A percentile compares a stretch with the other conserved stretches of the same genome.
Conservation (phyloP, 2,113 vertebrate species). For the Megaleporinus macrocephalus region DNA sequence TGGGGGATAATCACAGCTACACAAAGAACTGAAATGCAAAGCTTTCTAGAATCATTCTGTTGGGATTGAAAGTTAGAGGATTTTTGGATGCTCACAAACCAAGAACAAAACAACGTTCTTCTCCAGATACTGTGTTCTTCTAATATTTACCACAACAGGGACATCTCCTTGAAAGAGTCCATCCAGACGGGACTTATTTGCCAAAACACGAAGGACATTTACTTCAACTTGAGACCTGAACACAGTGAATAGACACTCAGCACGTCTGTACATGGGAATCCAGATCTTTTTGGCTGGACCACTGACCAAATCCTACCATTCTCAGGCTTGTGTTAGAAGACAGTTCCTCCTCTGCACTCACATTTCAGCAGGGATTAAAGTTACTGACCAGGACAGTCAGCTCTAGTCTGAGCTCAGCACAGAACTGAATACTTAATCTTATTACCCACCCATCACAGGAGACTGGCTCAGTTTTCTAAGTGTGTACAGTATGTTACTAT, state of each 20-base stretch:
- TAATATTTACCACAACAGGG: neutral
- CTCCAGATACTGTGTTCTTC: neutral
- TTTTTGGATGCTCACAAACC: neutral
- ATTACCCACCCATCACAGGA: conserved; percentile 54
- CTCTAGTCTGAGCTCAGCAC: conserved; percentile 29
- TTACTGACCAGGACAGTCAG: conserved; percentile 59
- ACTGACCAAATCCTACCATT: neutral
- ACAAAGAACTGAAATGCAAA: neutral
- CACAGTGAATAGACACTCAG: too few relatives aligned
- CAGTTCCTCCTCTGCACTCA: neutral
- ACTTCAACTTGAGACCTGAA: too few relatives aligned
- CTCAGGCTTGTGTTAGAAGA: neutral
- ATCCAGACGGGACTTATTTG: neutral
- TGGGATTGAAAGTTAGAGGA: neutral
- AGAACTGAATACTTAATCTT: conserved; percentile 69
- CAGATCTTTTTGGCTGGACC: neutral
- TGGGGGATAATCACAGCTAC: neutral
- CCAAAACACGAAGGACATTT: neutral
- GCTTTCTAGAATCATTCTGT: neutral
- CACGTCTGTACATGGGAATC: too few relatives aligned
- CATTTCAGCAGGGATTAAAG: conserved; percentile 47
- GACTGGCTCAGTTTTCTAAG: neutral
- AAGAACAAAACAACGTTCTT: neutral
- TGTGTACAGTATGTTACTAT: neutral
- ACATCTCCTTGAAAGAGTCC: neutral